These are phyloP conservation scores for Melinopterus prodromus DNA, from an alignment of 2,888 invertebrate genomes.

Conservation along the genomic window DNA sequence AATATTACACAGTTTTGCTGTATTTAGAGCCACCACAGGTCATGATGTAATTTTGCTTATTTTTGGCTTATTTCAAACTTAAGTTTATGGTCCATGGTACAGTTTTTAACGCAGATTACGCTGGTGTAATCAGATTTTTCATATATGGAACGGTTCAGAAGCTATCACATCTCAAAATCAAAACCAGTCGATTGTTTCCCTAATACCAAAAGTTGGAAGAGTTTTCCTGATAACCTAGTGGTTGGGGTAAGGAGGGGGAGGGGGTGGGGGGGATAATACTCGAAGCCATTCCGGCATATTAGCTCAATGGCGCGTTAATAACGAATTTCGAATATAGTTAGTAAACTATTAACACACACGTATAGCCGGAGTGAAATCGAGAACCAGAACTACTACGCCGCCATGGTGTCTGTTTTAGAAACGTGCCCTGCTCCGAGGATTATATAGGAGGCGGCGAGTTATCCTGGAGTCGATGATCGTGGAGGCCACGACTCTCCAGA, in stretches of 20 bases:
- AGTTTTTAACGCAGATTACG: too few species aligned
- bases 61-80: too few species aligned
- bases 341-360: slow-evolving; percentile 53
- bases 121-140: too few species aligned
- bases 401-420: background rate
- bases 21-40: too few species aligned
- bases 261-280: background rate
- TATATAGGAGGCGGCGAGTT: background rate
- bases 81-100: too few species aligned
- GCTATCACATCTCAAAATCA: too few species aligned
- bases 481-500: background rate
- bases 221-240: too few species aligned
- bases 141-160: too few species aligned
- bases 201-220: too few species aligned
- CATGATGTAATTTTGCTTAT: too few species aligned
- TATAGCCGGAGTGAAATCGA: background rate
- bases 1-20: too few species aligned
- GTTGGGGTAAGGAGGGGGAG: background rate
- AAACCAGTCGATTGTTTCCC: background rate
- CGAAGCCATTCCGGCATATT: slow-evolving; percentile 40
- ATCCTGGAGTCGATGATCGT: background rate
- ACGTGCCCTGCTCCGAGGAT: background rate
- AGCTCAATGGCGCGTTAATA: slow-evolving; percentile 60
- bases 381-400: background rate
- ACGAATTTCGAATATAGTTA: slow-evolving; percentile 59